Conservation (phyloP, 1,140 invertebrate species). For the Reticulitermes speratus region DNA sequence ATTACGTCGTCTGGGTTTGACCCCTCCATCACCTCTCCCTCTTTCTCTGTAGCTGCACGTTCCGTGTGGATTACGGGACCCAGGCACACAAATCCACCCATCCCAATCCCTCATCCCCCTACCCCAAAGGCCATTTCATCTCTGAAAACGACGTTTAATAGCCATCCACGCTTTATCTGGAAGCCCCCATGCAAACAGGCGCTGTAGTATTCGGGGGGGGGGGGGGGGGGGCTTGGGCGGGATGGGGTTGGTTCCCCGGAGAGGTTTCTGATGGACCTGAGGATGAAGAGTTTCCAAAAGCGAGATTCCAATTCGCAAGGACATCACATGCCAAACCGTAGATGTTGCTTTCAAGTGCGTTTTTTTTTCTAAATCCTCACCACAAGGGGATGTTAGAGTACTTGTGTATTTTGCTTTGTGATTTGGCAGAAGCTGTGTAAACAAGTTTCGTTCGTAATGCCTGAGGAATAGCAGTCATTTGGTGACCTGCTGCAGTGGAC, state of each 20-base stretch:
- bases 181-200: constrained; percentile 33
- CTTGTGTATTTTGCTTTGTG: too few relatives aligned
- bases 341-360: not conserved
- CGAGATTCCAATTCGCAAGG: not conserved
- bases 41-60: constrained; percentile 2
- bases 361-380: not conserved
- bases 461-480: not conserved
- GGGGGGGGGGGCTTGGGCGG: not conserved
- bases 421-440: not conserved
- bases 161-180: constrained; percentile 34
- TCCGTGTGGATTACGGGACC: constrained; percentile 30
- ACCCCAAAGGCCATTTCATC: constrained; percentile 31
- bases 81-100: constrained; percentile 29
- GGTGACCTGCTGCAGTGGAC: not conserved
- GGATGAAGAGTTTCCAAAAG: not conserved
- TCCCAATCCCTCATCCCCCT: not conserved
- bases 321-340: not conserved
- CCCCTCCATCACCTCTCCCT: constrained; percentile 28
- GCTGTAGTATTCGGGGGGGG: not conserved
- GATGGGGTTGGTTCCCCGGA: constrained; percentile 20
- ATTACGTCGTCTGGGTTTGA: constrained; percentile 33
- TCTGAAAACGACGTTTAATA: constrained; percentile 35
- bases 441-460: not conserved
- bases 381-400: not conserved
- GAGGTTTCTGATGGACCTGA: constrained; percentile 17